Conservation (phyloP, 2,113 vertebrate species). For the Sinocyclocheilus anophthalmus region DNA sequence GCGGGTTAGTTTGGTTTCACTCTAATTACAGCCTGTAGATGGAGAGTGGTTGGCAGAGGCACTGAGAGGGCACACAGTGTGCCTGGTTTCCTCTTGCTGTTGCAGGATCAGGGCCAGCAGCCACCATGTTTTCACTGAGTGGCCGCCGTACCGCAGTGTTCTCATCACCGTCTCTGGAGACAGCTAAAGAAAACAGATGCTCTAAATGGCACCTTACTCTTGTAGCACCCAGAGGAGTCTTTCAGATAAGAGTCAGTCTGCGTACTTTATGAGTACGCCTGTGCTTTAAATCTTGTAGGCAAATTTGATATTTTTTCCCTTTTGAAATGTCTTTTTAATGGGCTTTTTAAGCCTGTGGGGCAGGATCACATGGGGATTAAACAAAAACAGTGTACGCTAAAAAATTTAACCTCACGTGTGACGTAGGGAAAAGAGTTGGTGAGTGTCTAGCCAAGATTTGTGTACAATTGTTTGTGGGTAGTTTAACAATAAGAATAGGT, state of each 20-base stretch:
- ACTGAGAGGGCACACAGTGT: constrained; percentile 68
- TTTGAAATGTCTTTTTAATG: neutral
- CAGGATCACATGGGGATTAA: too few relatives aligned
- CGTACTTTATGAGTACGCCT: neutral
- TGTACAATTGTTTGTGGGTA: too few relatives aligned
- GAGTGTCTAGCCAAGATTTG: too few relatives aligned
- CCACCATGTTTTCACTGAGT: constrained; percentile 72
- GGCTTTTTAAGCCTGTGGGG: neutral
- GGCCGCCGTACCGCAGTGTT: constrained; percentile 64
- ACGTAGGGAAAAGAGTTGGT: too few relatives aligned
- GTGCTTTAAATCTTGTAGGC: neutral
- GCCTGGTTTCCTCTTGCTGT: constrained; percentile 63
- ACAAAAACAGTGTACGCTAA: too few relatives aligned
- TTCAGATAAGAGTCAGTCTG: constrained; percentile 24
- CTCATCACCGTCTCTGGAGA: constrained; percentile 60
- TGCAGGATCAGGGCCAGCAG: constrained; percentile 69
- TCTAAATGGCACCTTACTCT: constrained; percentile 21
- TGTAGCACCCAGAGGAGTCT: constrained; percentile 29
- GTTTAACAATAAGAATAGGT: too few relatives aligned
- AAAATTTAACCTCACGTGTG: too few relatives aligned
- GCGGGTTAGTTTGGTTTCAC: constrained; percentile 60
- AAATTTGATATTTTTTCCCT: neutral
- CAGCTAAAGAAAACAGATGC: constrained; percentile 21
- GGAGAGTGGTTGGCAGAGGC: constrained; percentile 32
- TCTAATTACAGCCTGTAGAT: constrained; percentile 67